Evolutionary conservation across 2,888 invertebrate genomes (phyloP), one percentile per base, ranked within the genome.

Genomic region (Aromia moschata): DNA sequence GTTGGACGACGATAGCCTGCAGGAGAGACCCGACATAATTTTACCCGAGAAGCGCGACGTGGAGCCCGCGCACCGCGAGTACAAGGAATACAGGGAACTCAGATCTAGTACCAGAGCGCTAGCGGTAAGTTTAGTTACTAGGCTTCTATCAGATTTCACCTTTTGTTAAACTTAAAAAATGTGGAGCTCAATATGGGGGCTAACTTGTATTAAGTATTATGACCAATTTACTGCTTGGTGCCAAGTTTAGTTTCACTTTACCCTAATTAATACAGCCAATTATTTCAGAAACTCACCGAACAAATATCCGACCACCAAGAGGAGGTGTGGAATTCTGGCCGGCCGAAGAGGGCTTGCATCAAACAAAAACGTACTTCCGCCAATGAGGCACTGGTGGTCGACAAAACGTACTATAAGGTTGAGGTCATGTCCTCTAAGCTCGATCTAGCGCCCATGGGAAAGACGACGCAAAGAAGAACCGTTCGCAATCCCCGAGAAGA

Each of bases 381-480:
- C 0, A 85, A 85, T 67, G 85, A 85, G 65, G 80, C 83, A 60
- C 73, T 84, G 9, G 81, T 84, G n/a, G 81, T 82, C 58, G 84
- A 84, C 64, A 78, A 75, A 68, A 73, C 87, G 56, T 90, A 88
- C 75, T 91, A 90, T 73, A 89, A 89, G 74, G 89, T 90, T 10
- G 90, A 90, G 72, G 87, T 89, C 17, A 83, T 89, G 68, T 86
- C 88, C 59, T 87, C 87, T 4, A 90, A 90, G 73, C 77, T 89
- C 31, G 89, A 18, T 89, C 89, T 0, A 58, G 40, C 36, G 14
- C 55, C 4, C 87, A 86, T 58, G 44, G 70, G 74, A 68, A 65
- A 25, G 58, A 58, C 31, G 64, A 71, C 43, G 45, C 58, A 45
- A 49, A 55, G 57, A 56, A 46, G 44, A 53, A 56, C 16, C 60